Percentiles rank a stretch among this genome's conserved stretches.
Evolutionary conservation across 2,888 invertebrate genomes (phyloP).

Genomic region (Ennomos quercinarius): DNA sequence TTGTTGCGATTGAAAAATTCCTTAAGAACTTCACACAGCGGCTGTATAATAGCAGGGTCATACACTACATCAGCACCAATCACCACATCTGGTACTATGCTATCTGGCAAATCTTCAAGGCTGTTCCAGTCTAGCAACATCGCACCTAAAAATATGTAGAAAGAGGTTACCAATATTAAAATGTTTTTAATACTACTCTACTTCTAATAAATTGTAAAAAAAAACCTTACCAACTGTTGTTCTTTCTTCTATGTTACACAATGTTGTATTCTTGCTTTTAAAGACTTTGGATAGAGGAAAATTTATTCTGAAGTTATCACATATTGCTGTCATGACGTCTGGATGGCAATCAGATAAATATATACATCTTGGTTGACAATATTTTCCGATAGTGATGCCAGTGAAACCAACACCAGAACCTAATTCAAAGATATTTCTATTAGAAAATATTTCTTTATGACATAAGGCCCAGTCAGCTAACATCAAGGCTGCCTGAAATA

Average conservation of each 20-base stretch:
- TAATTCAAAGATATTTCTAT: conserved; percentile 88
- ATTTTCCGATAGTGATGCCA: conserved; percentile 86
- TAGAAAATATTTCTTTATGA: conserved; percentile 78
- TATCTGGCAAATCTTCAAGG: conserved; percentile 46
- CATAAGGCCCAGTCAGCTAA: conserved; percentile 89
- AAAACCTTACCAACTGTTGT: conserved; percentile 49
- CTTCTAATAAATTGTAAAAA: too few relatives aligned
- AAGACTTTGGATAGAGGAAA: conserved; percentile 55
- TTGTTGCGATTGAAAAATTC: conserved; percentile 60
- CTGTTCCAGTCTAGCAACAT: conserved; percentile 69
- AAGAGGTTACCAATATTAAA: not conserved
- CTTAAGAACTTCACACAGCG: conserved; percentile 63
- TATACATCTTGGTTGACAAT: conserved; percentile 82
- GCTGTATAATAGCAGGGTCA: conserved; percentile 69
- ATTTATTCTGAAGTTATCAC: conserved; percentile 87
- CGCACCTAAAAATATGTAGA: conserved; percentile 55
- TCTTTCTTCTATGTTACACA: conserved; percentile 44
- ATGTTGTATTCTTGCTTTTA: conserved; percentile 30
- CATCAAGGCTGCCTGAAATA: conserved; percentile 87
- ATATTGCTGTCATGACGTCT: conserved; percentile 87
- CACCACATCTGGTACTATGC: conserved; percentile 66
- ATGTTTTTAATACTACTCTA: not conserved
- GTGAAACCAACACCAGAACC: conserved; percentile 92
- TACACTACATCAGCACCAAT: conserved; percentile 79
- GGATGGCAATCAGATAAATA: conserved; percentile 89